Percentiles rank a stretch among this genome's conserved stretches.
Conservation (phyloP, 64 coral and sea anemone genomes). For the Trachythela sp. region DNA sequence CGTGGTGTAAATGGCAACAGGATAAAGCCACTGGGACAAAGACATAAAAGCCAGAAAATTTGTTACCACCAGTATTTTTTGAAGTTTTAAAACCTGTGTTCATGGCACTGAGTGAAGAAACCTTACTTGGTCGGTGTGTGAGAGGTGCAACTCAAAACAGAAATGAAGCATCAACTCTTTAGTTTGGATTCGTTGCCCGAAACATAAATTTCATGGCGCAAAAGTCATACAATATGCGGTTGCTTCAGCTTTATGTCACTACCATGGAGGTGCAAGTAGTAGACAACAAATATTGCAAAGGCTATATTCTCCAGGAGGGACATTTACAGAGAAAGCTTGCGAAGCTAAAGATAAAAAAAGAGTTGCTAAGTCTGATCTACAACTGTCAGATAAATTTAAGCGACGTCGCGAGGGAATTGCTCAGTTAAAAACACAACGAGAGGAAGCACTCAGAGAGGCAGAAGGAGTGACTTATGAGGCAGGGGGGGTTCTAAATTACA, state of each 20-base stretch:
- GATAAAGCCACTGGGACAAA: neutral
- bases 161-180: neutral
- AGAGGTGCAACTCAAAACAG: neutral
- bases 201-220: no score
- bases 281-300: neutral
- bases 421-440: neutral
- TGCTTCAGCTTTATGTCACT: neutral
- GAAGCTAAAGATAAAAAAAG: neutral
- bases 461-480: neutral
- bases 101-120: neutral
- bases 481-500: neutral
- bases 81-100: no score
- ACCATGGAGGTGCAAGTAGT: neutral
- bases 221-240: neutral
- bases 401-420: neutral
- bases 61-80: neutral
- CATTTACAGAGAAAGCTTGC: neutral
- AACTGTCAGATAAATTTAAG: neutral
- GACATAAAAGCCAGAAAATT: neutral
- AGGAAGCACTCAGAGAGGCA: neutral
- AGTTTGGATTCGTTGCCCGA: neutral
- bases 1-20: no score
- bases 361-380: neutral
- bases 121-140: neutral
- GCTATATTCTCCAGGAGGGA: neutral